phyloP scores from a whole-genome alignment of 2,113 vertebrate genomes.

The Orthochromis indermauri region DNA sequence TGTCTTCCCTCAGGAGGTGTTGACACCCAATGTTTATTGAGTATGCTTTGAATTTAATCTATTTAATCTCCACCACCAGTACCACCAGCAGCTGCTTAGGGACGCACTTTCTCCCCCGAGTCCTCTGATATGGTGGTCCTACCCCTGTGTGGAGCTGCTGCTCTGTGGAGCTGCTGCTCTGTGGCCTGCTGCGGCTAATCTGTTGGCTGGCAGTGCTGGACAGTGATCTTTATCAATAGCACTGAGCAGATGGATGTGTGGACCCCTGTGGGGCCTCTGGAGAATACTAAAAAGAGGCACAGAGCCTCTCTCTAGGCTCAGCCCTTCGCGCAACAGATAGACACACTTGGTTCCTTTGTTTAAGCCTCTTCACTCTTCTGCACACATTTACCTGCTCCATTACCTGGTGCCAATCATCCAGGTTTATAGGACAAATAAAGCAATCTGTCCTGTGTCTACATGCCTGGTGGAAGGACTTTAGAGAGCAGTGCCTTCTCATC shows the following conservation, averaged over 20 bases:
- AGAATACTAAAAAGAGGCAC: neutral
- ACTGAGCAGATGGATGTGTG: conserved; percentile 11
- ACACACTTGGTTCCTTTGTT: neutral
- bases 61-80: conserved; percentile 17
- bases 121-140: conserved; percentile 8
- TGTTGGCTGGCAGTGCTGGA: conserved; percentile 29
- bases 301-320: neutral
- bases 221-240: conserved; percentile 51
- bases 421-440: conserved; percentile 43
- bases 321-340: neutral
- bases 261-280: conserved; percentile 7
- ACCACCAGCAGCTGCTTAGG: neutral
- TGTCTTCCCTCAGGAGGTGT: conserved; percentile 8
- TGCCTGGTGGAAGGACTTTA: neutral
- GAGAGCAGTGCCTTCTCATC: conserved; percentile 1
- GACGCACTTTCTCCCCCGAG: neutral
- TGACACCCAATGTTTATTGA: conserved; percentile 5
- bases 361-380: neutral
- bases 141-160: neutral
- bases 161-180: neutral
- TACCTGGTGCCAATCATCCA: conserved; percentile 10
- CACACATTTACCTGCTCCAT: conserved; percentile 17
- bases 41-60: neutral
- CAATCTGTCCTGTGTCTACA: conserved; percentile 31
- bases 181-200: neutral